phyloP scores from a whole-genome alignment of 2,797 vertebrate genomes.

The Sebastolobus altivelis region DNA sequence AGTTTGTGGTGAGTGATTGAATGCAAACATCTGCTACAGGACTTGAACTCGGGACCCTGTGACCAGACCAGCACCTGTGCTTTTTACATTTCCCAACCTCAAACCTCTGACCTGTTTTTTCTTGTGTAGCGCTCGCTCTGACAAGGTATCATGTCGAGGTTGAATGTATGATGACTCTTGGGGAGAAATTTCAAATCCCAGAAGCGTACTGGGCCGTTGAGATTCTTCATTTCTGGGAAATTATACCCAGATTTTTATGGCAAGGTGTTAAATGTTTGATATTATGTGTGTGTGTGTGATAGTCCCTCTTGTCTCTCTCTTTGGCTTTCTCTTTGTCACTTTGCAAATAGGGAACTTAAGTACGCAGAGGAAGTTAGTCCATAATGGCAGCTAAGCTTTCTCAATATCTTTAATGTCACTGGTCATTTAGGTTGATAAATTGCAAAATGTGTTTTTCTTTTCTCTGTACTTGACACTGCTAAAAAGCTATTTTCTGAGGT shows the following conservation, averaged over 20 bases:
- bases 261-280: neutral
- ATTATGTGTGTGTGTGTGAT: neutral
- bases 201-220: neutral
- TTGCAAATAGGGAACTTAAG: slow-evolving; percentile 71
- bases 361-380: slow-evolving; percentile 79
- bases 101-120: neutral
- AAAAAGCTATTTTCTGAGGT: neutral
- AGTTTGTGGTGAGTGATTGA: slow-evolving; percentile 25
- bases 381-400: slow-evolving; percentile 64
- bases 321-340: neutral
- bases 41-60: neutral
- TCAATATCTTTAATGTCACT: slow-evolving; percentile 47
- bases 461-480: neutral
- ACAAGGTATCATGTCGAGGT: neutral
- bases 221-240: neutral
- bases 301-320: neutral
- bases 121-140: neutral
- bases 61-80: neutral
- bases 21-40: slow-evolving; percentile 13
- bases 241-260: neutral
- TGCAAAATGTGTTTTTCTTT: neutral
- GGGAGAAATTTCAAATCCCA: neutral
- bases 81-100: slow-evolving; percentile 25
- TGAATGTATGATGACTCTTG: neutral
- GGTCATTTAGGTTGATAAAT: slow-evolving; percentile 6